Base-by-base conservation (phyloP, 2,888 invertebrate species). In the Aethes cnicana region DNA sequence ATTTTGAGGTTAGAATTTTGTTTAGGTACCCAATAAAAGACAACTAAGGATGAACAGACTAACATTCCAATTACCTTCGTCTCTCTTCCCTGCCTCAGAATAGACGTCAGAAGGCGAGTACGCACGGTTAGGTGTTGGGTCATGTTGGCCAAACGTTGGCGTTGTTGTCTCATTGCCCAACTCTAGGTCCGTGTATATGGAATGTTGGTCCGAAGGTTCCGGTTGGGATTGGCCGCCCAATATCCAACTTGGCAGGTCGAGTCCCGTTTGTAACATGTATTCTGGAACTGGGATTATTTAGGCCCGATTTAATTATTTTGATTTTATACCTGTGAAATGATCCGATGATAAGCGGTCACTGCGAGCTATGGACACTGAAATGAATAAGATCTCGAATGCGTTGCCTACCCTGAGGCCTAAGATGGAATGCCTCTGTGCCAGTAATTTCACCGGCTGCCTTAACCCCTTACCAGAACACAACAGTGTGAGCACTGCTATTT, bases 211-310 rank as follows among this genome's bases (percentile, higher is more conserved):
- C 2, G 6, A 11, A 3, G 3, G 1, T 11, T 28, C 2, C 1
- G 16, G 30, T 7, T 25, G 18, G 7, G 30, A n/a, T 6, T 20
- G 43, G 17, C 17, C 18, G 1, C 43, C 32, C 2, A 52, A 5
- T 9, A 52, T 52, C 50, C 50, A 52, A 18, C 44, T 52, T 3
- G 50, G 50, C 1, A 52, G 28, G 7, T 52, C 50, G 9, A 44
- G 9, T 25, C 18, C n/a, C 2, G 43, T 3, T 3, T 36, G 14
- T 5, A 11, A 3, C 14, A 23, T 23, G 23, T 9, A 30, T 4
- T 50, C 23, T 4, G 25, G 2, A 17, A 32, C 32, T 52, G 48
- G 0, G 26, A 41, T 12, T 2, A 5, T n/a, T n/a, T n/a, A n/a
- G n/a, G n/a, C n/a, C n/a, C n/a, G n/a, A 35, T 17, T 18, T 6